Conservation (phyloP, 2,113 vertebrate genomes). For the Burhinus oedicnemus region DNA sequence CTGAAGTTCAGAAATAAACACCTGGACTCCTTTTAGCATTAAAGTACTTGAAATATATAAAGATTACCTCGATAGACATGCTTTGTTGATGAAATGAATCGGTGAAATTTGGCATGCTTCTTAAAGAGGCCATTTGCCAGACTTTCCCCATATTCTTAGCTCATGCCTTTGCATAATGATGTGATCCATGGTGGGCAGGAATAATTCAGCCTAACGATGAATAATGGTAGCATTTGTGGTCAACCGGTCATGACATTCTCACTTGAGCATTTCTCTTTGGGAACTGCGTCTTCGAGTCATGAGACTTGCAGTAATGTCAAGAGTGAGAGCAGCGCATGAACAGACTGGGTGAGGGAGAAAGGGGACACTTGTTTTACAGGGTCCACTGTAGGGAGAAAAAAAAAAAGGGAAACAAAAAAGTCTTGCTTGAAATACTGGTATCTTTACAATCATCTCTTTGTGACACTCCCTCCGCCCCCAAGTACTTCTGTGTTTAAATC, state of each 20-base stretch:
- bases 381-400: not conserved
- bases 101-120: constrained; percentile 6
- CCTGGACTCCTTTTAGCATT: not conserved
- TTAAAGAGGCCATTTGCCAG: constrained; percentile 10
- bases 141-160: constrained; percentile 8
- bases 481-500: not conserved
- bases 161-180: constrained; percentile 52
- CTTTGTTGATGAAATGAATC: not conserved
- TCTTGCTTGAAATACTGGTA: not conserved
- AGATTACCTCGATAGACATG: not conserved
- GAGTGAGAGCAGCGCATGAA: not conserved
- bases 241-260: constrained; percentile 49
- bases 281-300: not conserved
- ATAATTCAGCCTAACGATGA: constrained; percentile 10
- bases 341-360: not conserved
- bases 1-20: not conserved
- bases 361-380: constrained; percentile 16
- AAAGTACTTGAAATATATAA: not conserved
- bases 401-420: not conserved
- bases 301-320: constrained; percentile 14
- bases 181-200: constrained; percentile 34
- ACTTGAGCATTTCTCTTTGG: constrained; percentile 33
- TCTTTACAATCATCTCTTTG: constrained; percentile 22
- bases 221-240: constrained; percentile 62
- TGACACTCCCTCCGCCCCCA: not conserved